phyloP scores from a whole-genome alignment of 2,113 vertebrate genomes.

The Morone saxatilis region DNA sequence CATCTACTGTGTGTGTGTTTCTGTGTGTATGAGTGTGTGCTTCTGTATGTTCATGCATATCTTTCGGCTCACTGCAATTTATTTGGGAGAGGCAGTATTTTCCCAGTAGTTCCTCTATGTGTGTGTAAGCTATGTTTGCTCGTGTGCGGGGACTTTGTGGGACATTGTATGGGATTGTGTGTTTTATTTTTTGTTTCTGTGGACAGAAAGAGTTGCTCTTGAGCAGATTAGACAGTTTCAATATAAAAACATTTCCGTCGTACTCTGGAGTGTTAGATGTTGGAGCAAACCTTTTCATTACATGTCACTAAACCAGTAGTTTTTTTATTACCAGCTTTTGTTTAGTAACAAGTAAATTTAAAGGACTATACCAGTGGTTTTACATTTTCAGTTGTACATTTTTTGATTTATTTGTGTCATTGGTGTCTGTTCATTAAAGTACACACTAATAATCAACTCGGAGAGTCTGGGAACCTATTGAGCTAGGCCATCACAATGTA shows the following conservation, averaged over 20 bases:
- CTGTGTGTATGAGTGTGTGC: not conserved
- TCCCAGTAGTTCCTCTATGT: not conserved
- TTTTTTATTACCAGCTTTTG: not conserved
- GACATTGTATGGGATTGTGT: too few species aligned
- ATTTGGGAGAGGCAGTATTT: constrained; percentile 3
- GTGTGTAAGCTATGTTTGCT: not conserved
- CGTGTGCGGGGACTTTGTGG: not conserved
- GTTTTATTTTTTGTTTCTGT: not conserved
- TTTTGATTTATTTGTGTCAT: not conserved
- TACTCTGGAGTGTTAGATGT: too few species aligned
- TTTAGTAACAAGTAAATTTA: not conserved
- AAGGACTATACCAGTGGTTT: not conserved
- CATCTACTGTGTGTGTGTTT: not conserved
- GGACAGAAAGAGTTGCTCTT: too few species aligned
- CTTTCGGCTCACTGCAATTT: not conserved
- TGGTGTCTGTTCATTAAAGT: not conserved
- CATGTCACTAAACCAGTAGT: not conserved
- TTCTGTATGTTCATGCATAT: constrained; percentile 18
- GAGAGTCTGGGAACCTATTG: not conserved
- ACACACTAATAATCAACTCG: too few species aligned
- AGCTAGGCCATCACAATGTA: not conserved
- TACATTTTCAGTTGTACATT: not conserved
- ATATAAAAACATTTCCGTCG: too few species aligned
- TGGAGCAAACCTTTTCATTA: not conserved
- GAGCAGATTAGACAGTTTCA: too few species aligned